A percentile compares a stretch with the other conserved stretches of the same genome.
These are phyloP conservation scores for Drosophila saltans DNA, from an alignment of 1,140 invertebrate genomes.

Conservation along the genomic window DNA sequence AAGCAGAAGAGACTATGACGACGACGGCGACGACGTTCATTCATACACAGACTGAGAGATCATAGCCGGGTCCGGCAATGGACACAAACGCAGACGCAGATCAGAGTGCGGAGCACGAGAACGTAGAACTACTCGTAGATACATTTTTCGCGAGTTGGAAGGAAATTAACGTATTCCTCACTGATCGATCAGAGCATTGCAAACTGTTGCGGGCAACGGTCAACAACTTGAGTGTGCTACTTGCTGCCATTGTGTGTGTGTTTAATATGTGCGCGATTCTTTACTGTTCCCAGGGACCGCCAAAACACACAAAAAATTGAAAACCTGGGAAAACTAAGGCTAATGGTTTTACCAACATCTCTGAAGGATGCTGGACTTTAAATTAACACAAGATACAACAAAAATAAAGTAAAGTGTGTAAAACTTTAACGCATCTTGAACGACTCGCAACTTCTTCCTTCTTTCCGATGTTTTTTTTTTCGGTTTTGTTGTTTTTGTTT, in stretches of 20 bases:
- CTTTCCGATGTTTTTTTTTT: conserved; percentile 28
- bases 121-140: conserved; percentile 34
- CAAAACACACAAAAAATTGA: conserved; percentile 3
- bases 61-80: conserved; percentile 48
- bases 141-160: conserved; percentile 58
- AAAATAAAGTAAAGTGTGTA: conserved; percentile 14
- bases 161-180: conserved; percentile 59
- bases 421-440: conserved; percentile 28
- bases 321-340: conserved; percentile 3
- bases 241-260: conserved; percentile 13
- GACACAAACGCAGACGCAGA: conserved; percentile 54
- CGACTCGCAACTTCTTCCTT: conserved; percentile 12
- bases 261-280: neutral
- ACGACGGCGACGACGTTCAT: conserved; percentile 66
- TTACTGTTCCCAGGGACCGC: conserved; percentile 9
- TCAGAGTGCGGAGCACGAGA: conserved; percentile 40
- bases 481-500: conserved; percentile 27
- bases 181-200: conserved; percentile 52
- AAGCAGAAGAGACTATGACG: conserved; percentile 65
- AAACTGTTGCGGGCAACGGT: conserved; percentile 61
- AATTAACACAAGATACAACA: conserved; percentile 9
- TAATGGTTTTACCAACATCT: conserved; percentile 1
- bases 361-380: conserved; percentile 1
- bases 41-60: conserved; percentile 33
- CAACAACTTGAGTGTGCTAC: conserved; percentile 18